Percentiles rank a stretch among this genome's conserved stretches.
Evolutionary conservation across 1,140 invertebrate genomes (phyloP).

Genomic region (Rhopalosiphum maidis): DNA sequence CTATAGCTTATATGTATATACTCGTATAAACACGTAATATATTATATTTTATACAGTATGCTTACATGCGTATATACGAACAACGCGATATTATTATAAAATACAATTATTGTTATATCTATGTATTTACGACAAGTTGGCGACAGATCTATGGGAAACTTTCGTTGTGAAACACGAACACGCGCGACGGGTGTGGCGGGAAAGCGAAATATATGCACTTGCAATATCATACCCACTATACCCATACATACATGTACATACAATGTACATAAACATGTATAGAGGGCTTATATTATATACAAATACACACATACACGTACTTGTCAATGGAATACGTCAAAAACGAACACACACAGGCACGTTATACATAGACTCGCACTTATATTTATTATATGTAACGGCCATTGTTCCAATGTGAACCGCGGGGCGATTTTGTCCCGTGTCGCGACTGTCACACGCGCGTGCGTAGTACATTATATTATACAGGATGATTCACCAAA

Average conservation of each 20-base stretch:
- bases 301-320: too few species aligned
- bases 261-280: not conserved
- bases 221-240: not conserved
- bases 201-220: constrained; percentile 20
- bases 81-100: not conserved
- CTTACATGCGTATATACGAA: not conserved
- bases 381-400: not conserved
- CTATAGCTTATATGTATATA: not conserved
- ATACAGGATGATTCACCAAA: not conserved
- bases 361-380: not conserved
- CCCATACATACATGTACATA: not conserved
- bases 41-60: not conserved
- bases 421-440: not conserved
- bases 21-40: not conserved
- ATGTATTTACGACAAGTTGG: not conserved
- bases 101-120: constrained; percentile 12
- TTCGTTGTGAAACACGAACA: constrained; percentile 6
- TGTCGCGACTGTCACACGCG: constrained; percentile 8
- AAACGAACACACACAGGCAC: not conserved
- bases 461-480: not conserved
- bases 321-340: constrained; percentile 5
- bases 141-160: not conserved
- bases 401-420: constrained; percentile 40
- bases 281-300: not conserved
- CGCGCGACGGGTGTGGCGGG: not conserved